A percentile compares a stretch with the other conserved stretches of the same genome.
phyloP scores from a whole-genome alignment of 2,797 vertebrate species.

The Steatocranus sp. region DNA sequence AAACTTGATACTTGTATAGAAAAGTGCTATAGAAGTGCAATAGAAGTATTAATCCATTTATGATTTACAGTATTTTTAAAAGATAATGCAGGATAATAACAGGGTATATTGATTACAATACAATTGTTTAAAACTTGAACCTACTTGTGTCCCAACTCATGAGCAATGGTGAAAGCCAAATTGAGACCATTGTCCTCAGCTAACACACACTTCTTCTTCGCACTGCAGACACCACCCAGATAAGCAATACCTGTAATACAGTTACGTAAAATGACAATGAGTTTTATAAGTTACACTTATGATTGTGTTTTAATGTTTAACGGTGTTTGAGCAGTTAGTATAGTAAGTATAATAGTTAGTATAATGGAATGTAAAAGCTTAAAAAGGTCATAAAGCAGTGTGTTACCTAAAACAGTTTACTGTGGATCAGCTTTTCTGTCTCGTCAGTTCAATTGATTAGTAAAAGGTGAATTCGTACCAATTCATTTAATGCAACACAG shows the following conservation, averaged over 20 bases:
- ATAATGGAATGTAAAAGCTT: background rate
- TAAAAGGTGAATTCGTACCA: background rate
- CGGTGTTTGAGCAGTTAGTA: background rate
- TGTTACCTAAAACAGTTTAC: background rate
- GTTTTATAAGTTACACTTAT: background rate
- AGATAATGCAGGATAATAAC: background rate
- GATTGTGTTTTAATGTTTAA: background rate
- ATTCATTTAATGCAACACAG: background rate
- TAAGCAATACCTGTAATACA: conserved; percentile 89
- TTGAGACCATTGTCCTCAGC: conserved; percentile 97
- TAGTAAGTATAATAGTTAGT: background rate
- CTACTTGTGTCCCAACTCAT: conserved; percentile 98
- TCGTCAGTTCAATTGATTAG: background rate
- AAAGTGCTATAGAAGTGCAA: background rate
- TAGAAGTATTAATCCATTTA: background rate
- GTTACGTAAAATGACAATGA: background rate
- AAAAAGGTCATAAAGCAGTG: background rate
- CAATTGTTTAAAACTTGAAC: background rate
- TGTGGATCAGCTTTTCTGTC: background rate
- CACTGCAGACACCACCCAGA: conserved; percentile 90
- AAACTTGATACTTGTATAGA: background rate
- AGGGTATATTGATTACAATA: background rate
- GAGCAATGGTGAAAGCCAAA: conserved; percentile 95
- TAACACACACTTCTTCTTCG: conserved; percentile 93
- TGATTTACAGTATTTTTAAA: background rate